Evolutionary conservation across 2,113 vertebrate genomes (phyloP), one percentile per base, ranked within the genome.

Genomic region (Tonatia bakeri): DNA sequence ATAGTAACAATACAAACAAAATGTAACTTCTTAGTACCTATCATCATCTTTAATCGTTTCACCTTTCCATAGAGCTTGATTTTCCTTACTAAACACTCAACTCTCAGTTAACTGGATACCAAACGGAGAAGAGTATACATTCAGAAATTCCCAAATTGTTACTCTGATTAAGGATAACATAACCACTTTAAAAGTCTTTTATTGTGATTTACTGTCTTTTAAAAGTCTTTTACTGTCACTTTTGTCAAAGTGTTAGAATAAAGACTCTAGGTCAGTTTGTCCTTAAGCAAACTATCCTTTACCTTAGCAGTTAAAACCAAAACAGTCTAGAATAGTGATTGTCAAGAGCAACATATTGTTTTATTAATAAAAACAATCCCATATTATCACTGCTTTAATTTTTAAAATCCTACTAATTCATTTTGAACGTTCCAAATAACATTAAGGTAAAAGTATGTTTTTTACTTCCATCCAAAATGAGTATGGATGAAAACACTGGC

Each of bases 351-450:
- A 92, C 0, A 69, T 77, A 59, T 15, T 76, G 31, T n/a, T 81
- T 94, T 61, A 92, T 72, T 91, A 81, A 90, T 79, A n/a, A 19
- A 80, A 91, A 17, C 28, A 77, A 50, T 5, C 54, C 12, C 76
- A 12, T 43, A 82, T 73, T 67, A 89, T 65, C 52, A 11, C 2
- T 33, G 15, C 31, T 89, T 94, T 86, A 86, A 69, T 61, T 93
- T 94, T 97, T 82, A 4, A 65, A 94, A 43, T 54, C 22, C 61
- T 4, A 31, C 22, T 59, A 80, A 80, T 89, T 93, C 84, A 96
- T 45, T 84, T 73, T 75, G 24, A 92, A 77, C 24, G 81, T 94
- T 70, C 81, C 28, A 81, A 67, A 59, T 70, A 86, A 65, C 24
- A 67, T 10, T 45, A 67, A 84, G 28, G 19, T 7, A 6, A 65